Base-by-base conservation (phyloP, 2,113 vertebrate species). In the Mesoclemmys tuberculata region DNA sequence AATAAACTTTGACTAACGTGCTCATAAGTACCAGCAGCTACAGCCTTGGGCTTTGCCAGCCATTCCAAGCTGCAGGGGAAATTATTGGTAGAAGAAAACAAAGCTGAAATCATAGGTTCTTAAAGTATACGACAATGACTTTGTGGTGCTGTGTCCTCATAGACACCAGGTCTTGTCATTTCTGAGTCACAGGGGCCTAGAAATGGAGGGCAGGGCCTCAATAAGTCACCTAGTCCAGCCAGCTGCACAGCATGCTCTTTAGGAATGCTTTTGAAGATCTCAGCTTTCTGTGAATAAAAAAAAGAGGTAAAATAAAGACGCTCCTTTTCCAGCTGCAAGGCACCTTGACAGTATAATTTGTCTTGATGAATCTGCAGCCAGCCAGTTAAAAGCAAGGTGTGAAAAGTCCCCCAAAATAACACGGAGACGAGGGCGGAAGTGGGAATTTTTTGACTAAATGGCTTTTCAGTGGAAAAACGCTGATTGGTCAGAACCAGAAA, bases 1-100 rank as follows among this genome's bases (percentile, higher is more conserved):
- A 97, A 96, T 95, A 94, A 96, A 96, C 80, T 89, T 68, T 78
- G 87, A 71, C 95, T 94, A 97, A 95, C 95, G 44, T 81, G 64
- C 64, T 89, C 93, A 6, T 92, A 90, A 95, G 86, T 94, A 46
- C 10, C 1, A 1, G 75, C 90, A 80, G 61, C 88, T 96, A 16
- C 82, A 91, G 96, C 95, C 94, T 93, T 96, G 91, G 87, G 94
- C 93, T 95, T 88, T 86, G 87, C 83, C 61, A 95, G 87, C 3
- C 85, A 80, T 84, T 90, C 93, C 88, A 92, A 95, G 95, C 94
- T 96, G 93, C 95, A 92, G 92, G 88, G 93, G 87, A 90, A 95
- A 87, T 96, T 96, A 94, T 21, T 93, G 96, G 64, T 44, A 68
- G 86, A 87, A 80, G 64, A 92, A 88, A 96, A 96, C 93, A 38